Evolutionary conservation across 1,140 invertebrate genomes (phyloP), one percentile per base, ranked within the genome.

Genomic region (Camponotus vicinus): DNA sequence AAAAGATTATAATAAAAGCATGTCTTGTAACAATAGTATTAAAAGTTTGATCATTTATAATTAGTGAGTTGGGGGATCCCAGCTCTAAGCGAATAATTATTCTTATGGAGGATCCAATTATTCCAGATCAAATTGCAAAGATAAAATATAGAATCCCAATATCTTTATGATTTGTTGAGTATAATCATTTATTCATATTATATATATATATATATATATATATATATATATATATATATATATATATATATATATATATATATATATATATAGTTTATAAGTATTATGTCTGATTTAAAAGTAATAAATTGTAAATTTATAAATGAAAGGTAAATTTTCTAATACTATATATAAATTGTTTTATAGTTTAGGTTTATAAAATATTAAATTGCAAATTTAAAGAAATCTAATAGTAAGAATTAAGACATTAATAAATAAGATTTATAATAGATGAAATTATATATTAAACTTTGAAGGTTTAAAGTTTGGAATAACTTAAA

Each of bases 41-140:
- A 94, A 96, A 96, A 59, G 95, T 86, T 89, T 95, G 93, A 90
- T 94, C 92, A 90, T 96, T 92, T 7, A 87, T 90, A 69, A 69
- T 69, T 13, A 76, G 6, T 11, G 71, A 67, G 4, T 49, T n/a
- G 0, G 21, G 64, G 3, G 15, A 5, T 6, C 42, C 34, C 27
- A 85, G 15, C 67, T 85, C 70, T 27, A 85, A 7, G 1, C 71
- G 82, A 42, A 85, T 76, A n/a, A 73, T 52, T 21, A 85, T 42
- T 70, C 73, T 77, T 52, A 79, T 32, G 2, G 34, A 67, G 0
- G 42, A 63, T 0, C 82, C 70, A 32, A 66, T 9, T n/a, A 76
- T 66, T 8, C 55, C 69, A 0, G 57, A 6, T 64, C 69, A 84
- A 11, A 84, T 61, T 0, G 40, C 59, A 21, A 84, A 84, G 15